Evolutionary conservation across 2,888 invertebrate genomes (phyloP).

Genomic region (Dione vanillae): DNA sequence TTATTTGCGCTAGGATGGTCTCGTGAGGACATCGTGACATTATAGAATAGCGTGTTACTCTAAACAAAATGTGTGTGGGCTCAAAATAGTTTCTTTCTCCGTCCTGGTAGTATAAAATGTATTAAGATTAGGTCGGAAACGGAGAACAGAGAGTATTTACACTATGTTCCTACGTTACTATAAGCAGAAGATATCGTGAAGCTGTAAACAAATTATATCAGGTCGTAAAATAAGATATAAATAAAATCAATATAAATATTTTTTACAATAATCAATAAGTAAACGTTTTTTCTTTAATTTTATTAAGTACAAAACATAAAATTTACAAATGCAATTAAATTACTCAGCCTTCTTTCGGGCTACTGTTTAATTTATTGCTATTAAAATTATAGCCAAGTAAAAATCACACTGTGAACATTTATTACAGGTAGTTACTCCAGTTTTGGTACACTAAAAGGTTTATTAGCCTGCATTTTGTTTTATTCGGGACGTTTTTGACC

Average conservation of each 20-base stretch:
- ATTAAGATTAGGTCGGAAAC: no score
- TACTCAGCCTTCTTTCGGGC: constrained; percentile 9
- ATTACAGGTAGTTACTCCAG: constrained; percentile 28
- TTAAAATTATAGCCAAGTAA: constrained; percentile 30
- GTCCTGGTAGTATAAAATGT: no score
- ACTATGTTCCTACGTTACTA: no score
- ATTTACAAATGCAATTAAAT: constrained; percentile 11
- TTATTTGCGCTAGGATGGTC: no score
- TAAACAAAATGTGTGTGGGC: no score
- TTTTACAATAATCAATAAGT: constrained; percentile 19
- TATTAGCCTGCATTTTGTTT: constrained; percentile 18
- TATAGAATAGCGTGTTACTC: no score
- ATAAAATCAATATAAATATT: constrained; percentile 7
- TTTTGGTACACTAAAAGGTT: constrained; percentile 30
- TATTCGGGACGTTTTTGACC: neutral
- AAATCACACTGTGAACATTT: constrained; percentile 39
- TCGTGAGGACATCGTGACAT: no score
- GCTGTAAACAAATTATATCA: no score
- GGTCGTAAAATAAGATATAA: neutral
- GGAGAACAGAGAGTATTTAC: no score
- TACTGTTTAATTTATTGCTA: constrained; percentile 36
- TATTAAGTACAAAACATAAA: constrained; percentile 5
- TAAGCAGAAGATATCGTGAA: no score
- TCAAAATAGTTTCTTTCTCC: no score
- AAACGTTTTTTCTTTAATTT: constrained; percentile 11